phyloP scores from a whole-genome alignment of 2,797 vertebrate species.

The Allobates femoralis region DNA sequence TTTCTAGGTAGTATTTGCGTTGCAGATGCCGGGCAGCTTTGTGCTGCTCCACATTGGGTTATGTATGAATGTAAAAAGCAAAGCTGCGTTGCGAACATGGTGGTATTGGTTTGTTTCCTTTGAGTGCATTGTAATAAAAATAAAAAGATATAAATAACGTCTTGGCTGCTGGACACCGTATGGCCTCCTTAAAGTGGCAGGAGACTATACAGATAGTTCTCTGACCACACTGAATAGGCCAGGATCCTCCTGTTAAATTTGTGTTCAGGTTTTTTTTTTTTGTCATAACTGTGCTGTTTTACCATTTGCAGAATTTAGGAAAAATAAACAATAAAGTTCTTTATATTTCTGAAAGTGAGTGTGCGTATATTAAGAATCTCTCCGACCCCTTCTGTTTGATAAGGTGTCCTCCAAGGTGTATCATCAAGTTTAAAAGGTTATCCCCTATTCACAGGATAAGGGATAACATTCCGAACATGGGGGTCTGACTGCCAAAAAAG shows the following conservation, averaged over 20 bases:
- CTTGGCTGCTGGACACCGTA: background rate
- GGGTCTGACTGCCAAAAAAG: too few relatives aligned
- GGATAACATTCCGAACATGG: too few relatives aligned
- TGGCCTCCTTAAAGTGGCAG: background rate
- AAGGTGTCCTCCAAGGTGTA: background rate
- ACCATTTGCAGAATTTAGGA: constrained; percentile 35
- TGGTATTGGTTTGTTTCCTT: background rate
- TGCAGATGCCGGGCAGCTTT: background rate
- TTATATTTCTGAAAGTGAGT: constrained; percentile 56
- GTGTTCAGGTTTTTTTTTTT: background rate
- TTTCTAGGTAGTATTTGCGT: background rate
- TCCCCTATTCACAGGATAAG: too few relatives aligned
- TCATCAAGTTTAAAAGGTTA: too few relatives aligned
- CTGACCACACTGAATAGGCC: background rate
- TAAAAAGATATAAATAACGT: background rate
- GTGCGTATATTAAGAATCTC: background rate
- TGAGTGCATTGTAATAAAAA: background rate
- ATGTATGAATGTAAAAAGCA: background rate
- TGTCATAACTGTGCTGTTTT: constrained; percentile 34
- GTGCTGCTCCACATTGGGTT: background rate
- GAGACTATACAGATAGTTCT: background rate
- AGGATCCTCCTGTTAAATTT: background rate
- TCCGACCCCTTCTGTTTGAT: background rate
- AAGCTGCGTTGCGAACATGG: background rate
- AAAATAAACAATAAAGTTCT: constrained; percentile 50